Evolutionary conservation across 2,888 invertebrate species (phyloP), one percentile per base, ranked within the genome.

Genomic region (Lottia scabra): DNA sequence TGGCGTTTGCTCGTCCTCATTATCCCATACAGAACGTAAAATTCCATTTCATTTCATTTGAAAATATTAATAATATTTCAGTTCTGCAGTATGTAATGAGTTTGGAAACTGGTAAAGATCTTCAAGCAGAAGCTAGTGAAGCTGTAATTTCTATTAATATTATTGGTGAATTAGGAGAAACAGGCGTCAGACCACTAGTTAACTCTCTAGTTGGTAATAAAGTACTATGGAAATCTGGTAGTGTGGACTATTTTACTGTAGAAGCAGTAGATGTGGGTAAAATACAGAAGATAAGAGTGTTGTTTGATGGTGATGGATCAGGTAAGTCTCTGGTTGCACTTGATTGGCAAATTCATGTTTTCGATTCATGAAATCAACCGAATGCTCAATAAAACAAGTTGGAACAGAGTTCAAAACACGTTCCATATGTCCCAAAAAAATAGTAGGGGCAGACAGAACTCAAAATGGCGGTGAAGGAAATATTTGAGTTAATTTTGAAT

Each of bases 221-320:
- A 66, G 16, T 63, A 71, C 1, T 79, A 76, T 82, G 80, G 80
- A 80, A 79, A 69, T 75, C 83, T 19, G 83, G 83, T 15, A 80
- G 87, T 76, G 77, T 82, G 56, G 88, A 88, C 68, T 80, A 81
- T 44, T 89, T 85, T 72, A 76, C 84, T 19, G n/a, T 88, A 48
- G 87, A 88, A 71, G 87, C 87, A 8, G 87, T 88, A 30, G 82
- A 83, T 68, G 83, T 89, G 6, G 88, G 88, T 4, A 78, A 77
- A 12, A 38, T 88, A 13, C 80, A 83, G 68, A 82, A 80, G 63
- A 76, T 88, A 26, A 78, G 84, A 68, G 75, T 90, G 23, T 79
- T 83, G 45, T 86, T 86, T 72, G 85, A 86, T 68, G 83, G 84
- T 16, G 76, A 79, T 30, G 84, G 81, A 16, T 67, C 67, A 73